A percentile compares a stretch with the other conserved stretches of the same genome.
These are phyloP conservation scores for Scleropages formosus DNA, from an alignment of 2,797 vertebrate species.

Conservation along the genomic window DNA sequence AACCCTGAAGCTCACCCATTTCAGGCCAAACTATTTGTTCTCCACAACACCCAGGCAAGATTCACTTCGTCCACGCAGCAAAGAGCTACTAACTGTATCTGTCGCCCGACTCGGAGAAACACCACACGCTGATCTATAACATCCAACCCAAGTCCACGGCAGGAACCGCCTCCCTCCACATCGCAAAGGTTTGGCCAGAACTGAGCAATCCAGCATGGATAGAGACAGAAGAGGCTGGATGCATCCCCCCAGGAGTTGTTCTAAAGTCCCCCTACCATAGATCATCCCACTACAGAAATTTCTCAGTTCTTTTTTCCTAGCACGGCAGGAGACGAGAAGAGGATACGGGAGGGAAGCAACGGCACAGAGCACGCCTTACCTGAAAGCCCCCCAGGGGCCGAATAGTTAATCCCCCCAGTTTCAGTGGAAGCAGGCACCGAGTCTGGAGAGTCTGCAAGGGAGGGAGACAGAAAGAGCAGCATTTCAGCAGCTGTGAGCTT, in stretches of 20 bases:
- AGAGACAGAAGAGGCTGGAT: no score
- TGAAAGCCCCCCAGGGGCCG: slow-evolving; percentile 30
- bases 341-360: neutral
- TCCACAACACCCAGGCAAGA: neutral
- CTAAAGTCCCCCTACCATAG: neutral
- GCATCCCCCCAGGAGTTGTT: neutral
- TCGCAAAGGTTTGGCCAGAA: no score
- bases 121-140: neutral
- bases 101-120: neutral
- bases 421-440: slow-evolving; percentile 27
- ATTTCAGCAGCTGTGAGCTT: neutral
- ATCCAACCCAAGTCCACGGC: neutral
- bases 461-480: neutral
- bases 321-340: neutral
- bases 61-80: neutral
- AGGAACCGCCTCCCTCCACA: neutral
- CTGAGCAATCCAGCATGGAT: no score
- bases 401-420: slow-evolving; percentile 28
- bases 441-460: slow-evolving; percentile 17
- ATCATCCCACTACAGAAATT: neutral
- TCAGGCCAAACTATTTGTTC: no score
- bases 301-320: neutral
- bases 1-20: no score
- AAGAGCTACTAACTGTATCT: neutral
- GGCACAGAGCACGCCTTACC: neutral